These are phyloP conservation scores for Sitobion miscanthi DNA, from an alignment of 1,140 invertebrate species.

Conservation along the genomic window DNA sequence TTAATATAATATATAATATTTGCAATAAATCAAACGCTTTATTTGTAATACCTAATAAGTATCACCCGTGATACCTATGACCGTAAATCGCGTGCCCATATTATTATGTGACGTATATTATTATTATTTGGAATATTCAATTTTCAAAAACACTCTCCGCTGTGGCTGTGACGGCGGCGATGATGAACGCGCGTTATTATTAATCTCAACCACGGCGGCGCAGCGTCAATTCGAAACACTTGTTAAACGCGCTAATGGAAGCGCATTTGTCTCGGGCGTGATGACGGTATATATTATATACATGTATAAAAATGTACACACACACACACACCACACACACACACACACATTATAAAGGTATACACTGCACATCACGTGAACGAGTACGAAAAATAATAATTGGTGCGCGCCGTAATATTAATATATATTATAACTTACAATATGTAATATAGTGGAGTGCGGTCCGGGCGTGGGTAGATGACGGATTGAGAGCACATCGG, in stretches of 20 bases:
- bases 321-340: neutral
- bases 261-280: constrained; percentile 3
- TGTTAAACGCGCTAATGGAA: constrained; percentile 30
- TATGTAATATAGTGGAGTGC: neutral
- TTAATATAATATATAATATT: neutral
- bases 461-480: neutral
- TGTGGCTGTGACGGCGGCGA: neutral
- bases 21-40: neutral
- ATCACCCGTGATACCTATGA: neutral
- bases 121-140: neutral
- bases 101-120: neutral
- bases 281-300: neutral
- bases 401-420: neutral
- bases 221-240: constrained; percentile 19
- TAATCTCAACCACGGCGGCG: neutral
- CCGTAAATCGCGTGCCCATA: neutral
- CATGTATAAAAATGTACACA: neutral
- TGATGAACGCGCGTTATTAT: neutral
- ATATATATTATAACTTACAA: neutral
- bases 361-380: neutral
- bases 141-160: neutral
- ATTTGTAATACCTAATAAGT: neutral
- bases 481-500: constrained; percentile 22
- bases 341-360: neutral
- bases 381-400: constrained; percentile 3